Percentiles rank a stretch among this genome's conserved stretches.
Conservation (phyloP, 37 sponge, comb jelly and placozoan species). For the Beroe forskalii region DNA sequence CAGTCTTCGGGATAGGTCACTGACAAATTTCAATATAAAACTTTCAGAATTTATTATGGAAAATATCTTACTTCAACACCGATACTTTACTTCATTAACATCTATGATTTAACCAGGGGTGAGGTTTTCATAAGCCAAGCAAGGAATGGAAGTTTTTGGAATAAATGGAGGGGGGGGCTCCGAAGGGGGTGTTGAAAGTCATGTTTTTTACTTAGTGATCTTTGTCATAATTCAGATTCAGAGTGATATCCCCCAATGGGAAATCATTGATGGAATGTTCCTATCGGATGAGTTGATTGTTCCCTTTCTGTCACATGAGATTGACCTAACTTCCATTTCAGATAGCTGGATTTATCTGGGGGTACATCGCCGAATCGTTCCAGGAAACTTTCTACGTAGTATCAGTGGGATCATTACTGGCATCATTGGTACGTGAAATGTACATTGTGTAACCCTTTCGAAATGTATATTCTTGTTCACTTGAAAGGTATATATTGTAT, state of each 20-base stretch:
- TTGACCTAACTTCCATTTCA: slow-evolving; percentile 60
- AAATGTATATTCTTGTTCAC: no score
- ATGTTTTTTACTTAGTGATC: background rate
- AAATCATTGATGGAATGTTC: background rate
- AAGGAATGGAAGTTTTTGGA: no score
- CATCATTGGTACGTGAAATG: slow-evolving; percentile 42
- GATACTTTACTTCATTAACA: no score
- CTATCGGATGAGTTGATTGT: no score
- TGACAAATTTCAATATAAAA: background rate
- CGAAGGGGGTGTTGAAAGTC: no score
- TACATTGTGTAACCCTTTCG: no score
- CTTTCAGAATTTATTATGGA: no score
- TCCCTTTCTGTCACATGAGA: background rate
- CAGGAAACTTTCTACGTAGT: slow-evolving; percentile 74
- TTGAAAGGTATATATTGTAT: no score
- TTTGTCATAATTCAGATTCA: background rate
- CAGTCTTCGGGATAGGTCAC: slow-evolving; percentile 82
- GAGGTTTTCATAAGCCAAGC: no score
- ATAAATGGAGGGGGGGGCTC: no score
- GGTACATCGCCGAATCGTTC: slow-evolving; percentile 87
- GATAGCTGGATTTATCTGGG: slow-evolving; percentile 97
- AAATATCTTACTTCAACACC: no score
- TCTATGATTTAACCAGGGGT: no score
- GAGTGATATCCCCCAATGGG: background rate
- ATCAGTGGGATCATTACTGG: background rate